phyloP scores from a whole-genome alignment of 2,797 vertebrate species.

The Buceros bicornis region DNA sequence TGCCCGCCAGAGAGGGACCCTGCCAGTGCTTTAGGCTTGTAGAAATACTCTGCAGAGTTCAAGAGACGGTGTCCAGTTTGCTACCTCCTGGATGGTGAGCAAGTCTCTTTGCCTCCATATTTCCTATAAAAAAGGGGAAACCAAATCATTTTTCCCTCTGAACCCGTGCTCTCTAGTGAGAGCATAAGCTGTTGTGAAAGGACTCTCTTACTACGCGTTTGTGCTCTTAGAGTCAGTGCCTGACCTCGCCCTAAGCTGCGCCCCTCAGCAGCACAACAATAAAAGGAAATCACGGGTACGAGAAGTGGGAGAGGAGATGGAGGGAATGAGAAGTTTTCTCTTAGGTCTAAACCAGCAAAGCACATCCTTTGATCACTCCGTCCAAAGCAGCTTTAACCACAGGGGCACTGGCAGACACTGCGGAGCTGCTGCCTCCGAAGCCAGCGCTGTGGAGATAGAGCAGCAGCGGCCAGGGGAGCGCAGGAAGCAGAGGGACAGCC shows the following conservation, averaged over 20 bases:
- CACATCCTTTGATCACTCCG: rapidly evolving
- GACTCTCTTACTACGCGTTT: neutral
- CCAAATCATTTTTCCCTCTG: neutral
- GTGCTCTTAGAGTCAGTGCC: neutral
- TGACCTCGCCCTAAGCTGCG: neutral
- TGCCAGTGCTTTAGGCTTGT: neutral
- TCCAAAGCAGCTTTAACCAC: neutral
- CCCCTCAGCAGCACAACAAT: neutral
- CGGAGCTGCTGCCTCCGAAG: rapidly evolving
- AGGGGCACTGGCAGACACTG: neutral
- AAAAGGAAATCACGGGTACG: neutral
- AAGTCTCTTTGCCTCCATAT: neutral
- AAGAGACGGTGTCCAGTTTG: neutral
- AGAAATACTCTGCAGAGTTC: neutral
- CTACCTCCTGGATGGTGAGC: neutral
- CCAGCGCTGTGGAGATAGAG: neutral
- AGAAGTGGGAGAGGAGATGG: neutral
- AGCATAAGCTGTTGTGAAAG: neutral
- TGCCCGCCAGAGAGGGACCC: neutral
- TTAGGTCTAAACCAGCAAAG: neutral
- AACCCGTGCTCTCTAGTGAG: neutral
- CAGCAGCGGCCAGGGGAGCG: neutral
- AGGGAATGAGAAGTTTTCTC: neutral
- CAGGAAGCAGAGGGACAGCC: rapidly evolving
- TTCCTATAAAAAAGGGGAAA: neutral